phyloP scores from a whole-genome alignment of 2,797 vertebrate genomes.

The Tinamus major region DNA sequence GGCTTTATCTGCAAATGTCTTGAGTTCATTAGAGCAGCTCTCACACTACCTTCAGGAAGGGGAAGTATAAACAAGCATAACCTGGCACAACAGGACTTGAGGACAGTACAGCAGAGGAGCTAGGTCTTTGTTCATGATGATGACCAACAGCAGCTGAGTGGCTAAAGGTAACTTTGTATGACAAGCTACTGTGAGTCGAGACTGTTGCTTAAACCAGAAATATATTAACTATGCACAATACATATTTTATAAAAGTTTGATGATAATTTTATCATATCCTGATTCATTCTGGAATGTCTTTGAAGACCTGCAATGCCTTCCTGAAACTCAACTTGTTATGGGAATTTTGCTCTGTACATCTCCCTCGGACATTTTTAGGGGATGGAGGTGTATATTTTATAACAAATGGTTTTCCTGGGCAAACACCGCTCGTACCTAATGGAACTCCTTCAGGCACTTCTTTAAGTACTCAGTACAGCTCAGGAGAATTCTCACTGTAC shows the following conservation, averaged over 20 bases:
- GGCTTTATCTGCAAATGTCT: not conserved
- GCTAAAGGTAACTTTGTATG: not conserved
- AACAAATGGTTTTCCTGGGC: not conserved
- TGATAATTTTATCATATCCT: not conserved
- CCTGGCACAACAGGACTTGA: not conserved
- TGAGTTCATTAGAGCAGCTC: not conserved
- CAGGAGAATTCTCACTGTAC: not conserved
- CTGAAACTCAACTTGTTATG: not conserved
- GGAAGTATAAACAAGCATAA: not conserved
- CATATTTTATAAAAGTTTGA: not conserved
- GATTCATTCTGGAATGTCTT: not conserved
- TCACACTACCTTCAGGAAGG: not conserved
- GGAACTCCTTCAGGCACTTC: not conserved
- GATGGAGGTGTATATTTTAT: not conserved
- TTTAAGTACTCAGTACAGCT: not conserved
- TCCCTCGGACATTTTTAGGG: not conserved
- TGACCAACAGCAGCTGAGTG: not conserved
- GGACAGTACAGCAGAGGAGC: not conserved
- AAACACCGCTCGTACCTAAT: not conserved
- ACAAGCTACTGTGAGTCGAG: not conserved
- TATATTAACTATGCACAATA: not conserved
- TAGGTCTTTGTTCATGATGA: not conserved
- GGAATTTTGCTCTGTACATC: not conserved
- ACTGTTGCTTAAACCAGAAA: not conserved
- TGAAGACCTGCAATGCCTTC: not conserved